Evolutionary conservation across 2,888 invertebrate genomes (phyloP), one percentile per base, ranked within the genome.

Genomic region (Trachelus troglodyta): DNA sequence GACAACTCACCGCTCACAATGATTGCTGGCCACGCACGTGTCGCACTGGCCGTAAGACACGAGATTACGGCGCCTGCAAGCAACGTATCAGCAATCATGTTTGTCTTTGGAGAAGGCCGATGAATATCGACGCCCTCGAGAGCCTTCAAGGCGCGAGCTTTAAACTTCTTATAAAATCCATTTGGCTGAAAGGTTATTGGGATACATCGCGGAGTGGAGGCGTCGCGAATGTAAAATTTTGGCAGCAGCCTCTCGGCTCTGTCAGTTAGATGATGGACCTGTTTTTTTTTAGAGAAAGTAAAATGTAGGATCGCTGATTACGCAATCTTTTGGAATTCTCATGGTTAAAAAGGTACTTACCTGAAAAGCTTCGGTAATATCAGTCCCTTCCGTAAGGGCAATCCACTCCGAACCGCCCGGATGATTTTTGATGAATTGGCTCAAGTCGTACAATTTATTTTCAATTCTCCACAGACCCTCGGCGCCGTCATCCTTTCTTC

Each of bases 361-460:
- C 92, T 96, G 96, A 86, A 96, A 97, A 11, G 95, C 94, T 92
- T 97, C 96, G 0, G 96, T 96, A 79, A 97, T 96, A 85, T 97
- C 96, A 1, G 95, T 95, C 0, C 96, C 96, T 93, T 95, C 94
- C 1, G 95, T 94, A 74, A 95, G 92, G 68, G 92, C 92, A 76
- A 97, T 87, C 97, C 97, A 97, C 88, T 95, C 95, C 0, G 92
- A 86, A 1, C 98, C 97, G 68, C 98, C 98, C 0, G 98, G 99
- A 93, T 99, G 99, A 74, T 92, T 93, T 4, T 94, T 91, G 9
- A 96, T 92, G 90, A 98, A 99, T 33, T 94, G 93, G 0, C 95
- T 94, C 34, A 99, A 93, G 92, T 99, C 97, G 90, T 98, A 99
- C 34, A 99, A 92, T 73, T 93, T 92, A 90, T 97, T 93, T 83